Percentiles rank a stretch among this genome's conserved stretches.
phyloP scores from a whole-genome alignment of 2,113 vertebrate genomes.

The Mobula hypostoma region DNA sequence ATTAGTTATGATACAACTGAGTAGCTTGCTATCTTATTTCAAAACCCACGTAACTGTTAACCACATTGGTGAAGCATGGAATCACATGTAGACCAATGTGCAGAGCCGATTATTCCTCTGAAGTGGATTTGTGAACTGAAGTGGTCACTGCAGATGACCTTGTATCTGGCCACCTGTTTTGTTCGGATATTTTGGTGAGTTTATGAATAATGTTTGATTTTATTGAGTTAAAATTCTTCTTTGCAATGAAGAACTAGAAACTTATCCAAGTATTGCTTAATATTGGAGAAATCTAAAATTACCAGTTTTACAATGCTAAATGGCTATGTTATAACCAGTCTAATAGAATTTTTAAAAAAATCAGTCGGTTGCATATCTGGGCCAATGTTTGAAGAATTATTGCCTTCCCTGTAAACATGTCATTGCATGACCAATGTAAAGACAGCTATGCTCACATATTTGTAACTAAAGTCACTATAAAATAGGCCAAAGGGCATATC shows the following conservation, averaged over 20 bases:
- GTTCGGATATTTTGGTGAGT: too few species aligned
- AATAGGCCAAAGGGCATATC: too few species aligned
- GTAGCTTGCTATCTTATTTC: too few species aligned
- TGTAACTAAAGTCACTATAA: background rate
- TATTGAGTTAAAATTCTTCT: background rate
- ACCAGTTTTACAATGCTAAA: background rate
- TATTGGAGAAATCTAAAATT: background rate
- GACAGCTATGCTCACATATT: background rate
- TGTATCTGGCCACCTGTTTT: too few species aligned
- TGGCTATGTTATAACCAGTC: background rate
- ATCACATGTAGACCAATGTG: too few species aligned
- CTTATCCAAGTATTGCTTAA: background rate
- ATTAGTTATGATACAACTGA: too few species aligned
- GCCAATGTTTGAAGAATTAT: too few species aligned
- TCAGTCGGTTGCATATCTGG: background rate
- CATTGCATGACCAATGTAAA: background rate
- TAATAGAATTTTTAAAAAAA: background rate
- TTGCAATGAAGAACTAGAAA: background rate
- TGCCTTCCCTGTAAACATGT: background rate
- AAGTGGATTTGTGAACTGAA: too few species aligned
- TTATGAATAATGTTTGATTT: background rate
- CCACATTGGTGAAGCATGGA: too few species aligned
- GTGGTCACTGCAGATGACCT: too few species aligned
- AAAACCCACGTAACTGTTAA: too few species aligned
- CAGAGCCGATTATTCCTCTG: too few species aligned